Evolutionary conservation across 2,113 vertebrate species (phyloP).

Genomic region (Mohoua ochrocephala): DNA sequence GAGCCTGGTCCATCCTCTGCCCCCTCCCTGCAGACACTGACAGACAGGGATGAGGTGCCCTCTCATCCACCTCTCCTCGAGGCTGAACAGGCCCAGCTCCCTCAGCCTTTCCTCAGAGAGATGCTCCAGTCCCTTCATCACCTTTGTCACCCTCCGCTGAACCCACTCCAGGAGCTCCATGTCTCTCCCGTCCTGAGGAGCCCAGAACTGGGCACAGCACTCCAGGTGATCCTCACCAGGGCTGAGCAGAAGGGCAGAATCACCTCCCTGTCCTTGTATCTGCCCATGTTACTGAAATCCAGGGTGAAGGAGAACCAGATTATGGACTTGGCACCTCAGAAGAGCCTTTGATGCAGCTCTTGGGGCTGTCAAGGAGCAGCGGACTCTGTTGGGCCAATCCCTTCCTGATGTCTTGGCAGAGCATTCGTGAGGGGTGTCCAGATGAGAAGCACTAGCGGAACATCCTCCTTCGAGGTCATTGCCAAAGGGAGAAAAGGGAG

Average conservation of each 20-base stretch:
- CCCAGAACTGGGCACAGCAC: neutral
- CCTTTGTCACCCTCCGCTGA: neutral
- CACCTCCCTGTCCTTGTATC: fast-evolving
- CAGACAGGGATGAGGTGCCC: neutral
- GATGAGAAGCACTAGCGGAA: fast-evolving
- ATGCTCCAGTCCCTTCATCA: neutral
- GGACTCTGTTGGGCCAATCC: neutral
- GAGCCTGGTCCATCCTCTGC: neutral
- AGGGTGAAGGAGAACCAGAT: neutral
- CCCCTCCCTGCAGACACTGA: neutral
- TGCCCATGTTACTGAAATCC: neutral
- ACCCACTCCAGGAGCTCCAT: fast-evolving
- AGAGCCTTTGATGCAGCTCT: neutral
- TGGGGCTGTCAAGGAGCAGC: neutral
- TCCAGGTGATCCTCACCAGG: neutral
- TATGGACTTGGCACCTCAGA: fast-evolving
- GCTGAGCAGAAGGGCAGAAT: neutral
- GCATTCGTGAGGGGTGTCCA: fast-evolving
- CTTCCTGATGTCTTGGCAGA: neutral
- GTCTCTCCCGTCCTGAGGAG: neutral
- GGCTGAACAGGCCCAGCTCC: neutral
- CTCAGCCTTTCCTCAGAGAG: neutral
- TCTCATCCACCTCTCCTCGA: fast-evolving
- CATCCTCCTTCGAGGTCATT: too few relatives aligned
- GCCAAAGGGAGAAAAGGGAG: neutral